Conservation (phyloP, 2,113 vertebrate genomes). For the Riparia riparia region DNA sequence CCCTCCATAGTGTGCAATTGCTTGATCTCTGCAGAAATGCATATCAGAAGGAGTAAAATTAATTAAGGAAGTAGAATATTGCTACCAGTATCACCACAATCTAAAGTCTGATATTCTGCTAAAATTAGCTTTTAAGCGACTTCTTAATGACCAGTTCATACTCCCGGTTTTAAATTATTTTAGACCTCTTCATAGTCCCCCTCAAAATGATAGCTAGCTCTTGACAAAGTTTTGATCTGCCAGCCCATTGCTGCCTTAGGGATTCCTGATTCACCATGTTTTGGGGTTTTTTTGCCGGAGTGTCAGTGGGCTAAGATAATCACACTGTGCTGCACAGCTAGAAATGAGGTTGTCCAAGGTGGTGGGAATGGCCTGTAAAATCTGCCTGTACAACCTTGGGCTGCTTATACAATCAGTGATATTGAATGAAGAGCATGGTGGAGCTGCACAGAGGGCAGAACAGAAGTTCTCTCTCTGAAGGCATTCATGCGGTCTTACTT, state of each 20-base stretch:
- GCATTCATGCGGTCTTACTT: accelerated
- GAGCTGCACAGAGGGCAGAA: not conserved
- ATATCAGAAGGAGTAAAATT: not conserved
- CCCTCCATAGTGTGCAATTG: not conserved
- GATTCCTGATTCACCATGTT: not conserved
- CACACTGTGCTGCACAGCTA: too few species aligned
- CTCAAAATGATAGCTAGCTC: not conserved
- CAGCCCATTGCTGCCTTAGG: not conserved
- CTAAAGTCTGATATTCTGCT: not conserved
- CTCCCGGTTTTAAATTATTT: not conserved
- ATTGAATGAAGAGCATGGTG: accelerated
- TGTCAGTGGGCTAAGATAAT: not conserved
- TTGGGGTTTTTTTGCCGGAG: not conserved
- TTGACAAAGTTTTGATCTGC: not conserved
- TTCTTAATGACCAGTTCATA: not conserved
- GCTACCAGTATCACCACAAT: not conserved
- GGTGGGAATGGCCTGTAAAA: not conserved
- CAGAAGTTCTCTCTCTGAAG: not conserved
- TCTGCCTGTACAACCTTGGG: not conserved
- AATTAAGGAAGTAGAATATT: constrained; percentile 11
- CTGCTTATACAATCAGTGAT: not conserved
- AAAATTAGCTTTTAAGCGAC: not conserved
- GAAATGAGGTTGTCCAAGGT: not conserved
- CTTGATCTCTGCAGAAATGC: not conserved
- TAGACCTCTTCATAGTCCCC: not conserved